These are phyloP conservation scores for Andrena haemorrhoa DNA, from an alignment of 2,888 invertebrate species.

Conservation along the genomic window DNA sequence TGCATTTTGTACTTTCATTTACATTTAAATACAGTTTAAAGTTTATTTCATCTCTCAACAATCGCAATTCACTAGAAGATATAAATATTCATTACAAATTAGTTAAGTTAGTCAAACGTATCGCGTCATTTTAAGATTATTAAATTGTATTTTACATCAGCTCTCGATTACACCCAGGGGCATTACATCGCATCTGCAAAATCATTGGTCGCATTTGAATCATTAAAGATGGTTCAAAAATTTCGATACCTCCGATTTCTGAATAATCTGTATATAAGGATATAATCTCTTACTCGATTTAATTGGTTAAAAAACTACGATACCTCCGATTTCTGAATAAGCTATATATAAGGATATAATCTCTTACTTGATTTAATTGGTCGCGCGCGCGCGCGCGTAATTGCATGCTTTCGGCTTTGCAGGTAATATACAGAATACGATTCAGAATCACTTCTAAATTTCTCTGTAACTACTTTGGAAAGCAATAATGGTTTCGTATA, in stretches of 20 bases:
- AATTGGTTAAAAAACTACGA: conserved; percentile 2
- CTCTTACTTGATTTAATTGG: conserved; percentile 6
- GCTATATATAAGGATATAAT: conserved; percentile 2
- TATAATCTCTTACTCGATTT: conserved; percentile 15
- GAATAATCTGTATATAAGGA: background rate
- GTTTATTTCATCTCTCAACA: conserved; percentile 14
- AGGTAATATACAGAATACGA: too few relatives aligned
- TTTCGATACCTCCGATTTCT: conserved; percentile 13
- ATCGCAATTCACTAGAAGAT: conserved; percentile 3
- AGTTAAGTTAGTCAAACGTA: conserved; percentile 10
- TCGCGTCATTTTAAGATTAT: conserved; percentile 5
- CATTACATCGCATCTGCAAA: conserved; percentile 13
- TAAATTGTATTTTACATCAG: conserved; percentile 38
- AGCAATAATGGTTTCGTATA: background rate
- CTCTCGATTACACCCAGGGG: background rate
- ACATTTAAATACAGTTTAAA: conserved; percentile 17
- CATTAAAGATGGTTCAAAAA: background rate
- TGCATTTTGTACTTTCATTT: conserved; percentile 22
- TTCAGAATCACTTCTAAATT: background rate
- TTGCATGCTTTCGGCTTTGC: background rate
- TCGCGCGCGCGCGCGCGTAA: background rate
- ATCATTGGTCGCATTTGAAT: conserved; percentile 2
- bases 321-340: background rate
- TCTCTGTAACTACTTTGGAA: background rate
- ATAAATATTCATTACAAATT: conserved; percentile 27